Conservation (phyloP, 2,797 vertebrate genomes). For the Cirrhinus molitorella region DNA sequence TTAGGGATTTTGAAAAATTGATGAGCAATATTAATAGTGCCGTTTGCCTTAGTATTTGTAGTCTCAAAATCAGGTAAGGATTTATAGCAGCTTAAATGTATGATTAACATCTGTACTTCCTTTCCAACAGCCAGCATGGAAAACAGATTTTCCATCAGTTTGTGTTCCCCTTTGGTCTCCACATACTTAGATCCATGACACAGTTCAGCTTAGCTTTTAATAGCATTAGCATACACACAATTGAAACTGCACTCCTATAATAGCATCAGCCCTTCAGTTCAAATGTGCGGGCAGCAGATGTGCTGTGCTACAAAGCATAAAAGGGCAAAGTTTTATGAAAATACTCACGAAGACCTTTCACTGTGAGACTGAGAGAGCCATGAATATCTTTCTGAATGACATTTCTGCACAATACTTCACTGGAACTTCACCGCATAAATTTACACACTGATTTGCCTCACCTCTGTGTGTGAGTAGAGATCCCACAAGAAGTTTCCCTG, state of each 20-base stretch:
- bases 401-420: conserved; percentile 20
- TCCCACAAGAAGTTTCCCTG: conserved; percentile 7
- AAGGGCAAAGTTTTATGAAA: not conserved
- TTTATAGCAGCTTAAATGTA: not conserved
- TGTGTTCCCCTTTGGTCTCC: not conserved
- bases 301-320: conserved; percentile 24
- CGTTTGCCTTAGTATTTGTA: not conserved
- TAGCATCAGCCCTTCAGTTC: not conserved
- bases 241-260: not conserved
- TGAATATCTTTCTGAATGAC: conserved; percentile 23
- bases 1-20: not conserved
- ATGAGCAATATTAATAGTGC: not conserved
- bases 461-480: conserved; percentile 11
- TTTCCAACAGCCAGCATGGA: not conserved
- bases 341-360: not conserved
- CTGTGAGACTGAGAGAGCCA: conserved; percentile 18
- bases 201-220: conserved; percentile 23
- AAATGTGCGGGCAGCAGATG: not conserved
- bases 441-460: conserved; percentile 35
- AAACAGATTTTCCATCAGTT: not conserved
- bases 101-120: not conserved
- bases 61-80: not conserved
- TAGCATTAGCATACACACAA: conserved; percentile 17
- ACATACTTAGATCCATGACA: not conserved
- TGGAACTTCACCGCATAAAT: conserved; percentile 40